Conservation (phyloP, 2,113 vertebrate species). For the Saiga tatarica region DNA sequence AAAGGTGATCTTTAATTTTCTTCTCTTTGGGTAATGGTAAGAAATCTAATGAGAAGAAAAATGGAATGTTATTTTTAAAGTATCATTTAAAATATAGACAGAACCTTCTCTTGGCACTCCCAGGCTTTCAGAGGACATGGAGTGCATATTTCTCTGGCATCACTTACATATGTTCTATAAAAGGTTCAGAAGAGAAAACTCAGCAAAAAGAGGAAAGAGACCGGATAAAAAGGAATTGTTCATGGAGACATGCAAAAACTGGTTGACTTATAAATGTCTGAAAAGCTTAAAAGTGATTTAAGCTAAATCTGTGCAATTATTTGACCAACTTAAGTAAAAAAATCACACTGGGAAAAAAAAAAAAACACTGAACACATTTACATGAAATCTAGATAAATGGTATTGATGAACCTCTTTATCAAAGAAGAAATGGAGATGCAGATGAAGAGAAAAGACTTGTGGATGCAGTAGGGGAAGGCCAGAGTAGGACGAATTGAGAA, state of each 20-base stretch:
- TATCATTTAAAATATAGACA: background rate
- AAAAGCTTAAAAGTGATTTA: background rate
- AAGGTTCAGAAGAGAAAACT: slow-evolving; percentile 73
- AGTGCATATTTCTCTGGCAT: slow-evolving; percentile 71
- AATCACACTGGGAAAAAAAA: background rate
- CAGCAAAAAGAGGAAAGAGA: slow-evolving; percentile 47
- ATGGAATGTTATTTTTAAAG: slow-evolving; percentile 10
- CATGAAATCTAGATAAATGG: background rate
- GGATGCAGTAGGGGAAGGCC: background rate
- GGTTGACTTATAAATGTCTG: background rate
- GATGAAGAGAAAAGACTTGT: background rate
- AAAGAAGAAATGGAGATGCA: background rate
- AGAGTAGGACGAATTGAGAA: background rate
- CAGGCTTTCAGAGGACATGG: slow-evolving; percentile 33
- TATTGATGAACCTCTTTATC: background rate
- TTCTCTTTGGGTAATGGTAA: background rate
- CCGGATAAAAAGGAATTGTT: slow-evolving; percentile 5
- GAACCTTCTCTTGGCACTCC: background rate
- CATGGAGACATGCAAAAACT: background rate
- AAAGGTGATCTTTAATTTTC: background rate
- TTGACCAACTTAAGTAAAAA: slow-evolving; percentile 3
- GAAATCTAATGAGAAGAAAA: background rate
- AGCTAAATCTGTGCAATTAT: background rate
- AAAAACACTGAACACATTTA: background rate
- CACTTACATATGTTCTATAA: slow-evolving; percentile 64